phyloP scores from a whole-genome alignment of 1,140 invertebrate genomes.

The Mactra quadrangularis region DNA sequence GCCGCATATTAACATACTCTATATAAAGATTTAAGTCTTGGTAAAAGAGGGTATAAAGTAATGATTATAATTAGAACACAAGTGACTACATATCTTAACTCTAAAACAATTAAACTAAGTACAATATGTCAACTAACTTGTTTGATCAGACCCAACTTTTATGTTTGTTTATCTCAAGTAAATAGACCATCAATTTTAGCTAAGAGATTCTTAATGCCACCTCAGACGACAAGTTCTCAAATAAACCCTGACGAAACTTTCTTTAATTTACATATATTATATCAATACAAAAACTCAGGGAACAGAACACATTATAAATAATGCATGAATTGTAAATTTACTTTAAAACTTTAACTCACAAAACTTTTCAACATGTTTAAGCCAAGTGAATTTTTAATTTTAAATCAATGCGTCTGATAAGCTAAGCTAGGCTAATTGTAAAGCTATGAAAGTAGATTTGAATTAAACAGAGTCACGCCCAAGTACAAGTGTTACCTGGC shows the following conservation, averaged over 20 bases:
- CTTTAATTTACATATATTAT: background rate
- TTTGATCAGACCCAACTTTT: slow-evolving; percentile 20
- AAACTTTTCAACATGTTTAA: too few relatives aligned
- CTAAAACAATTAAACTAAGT: slow-evolving; percentile 37
- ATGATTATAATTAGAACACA: too few relatives aligned
- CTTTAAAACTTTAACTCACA: slow-evolving; percentile 20
- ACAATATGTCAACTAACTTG: slow-evolving; percentile 8
- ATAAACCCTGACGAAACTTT: slow-evolving; percentile 4
- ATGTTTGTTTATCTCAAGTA: slow-evolving; percentile 15
- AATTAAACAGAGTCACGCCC: too few relatives aligned
- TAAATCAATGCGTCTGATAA: too few relatives aligned
- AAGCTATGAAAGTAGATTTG: too few relatives aligned
- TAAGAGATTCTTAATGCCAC: slow-evolving; percentile 2
- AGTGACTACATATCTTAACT: too few relatives aligned
- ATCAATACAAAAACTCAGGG: slow-evolving; percentile 40
- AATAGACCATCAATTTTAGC: slow-evolving; percentile 27
- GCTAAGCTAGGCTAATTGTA: too few relatives aligned
- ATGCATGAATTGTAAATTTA: slow-evolving; percentile 34
- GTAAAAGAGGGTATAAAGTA: too few relatives aligned
- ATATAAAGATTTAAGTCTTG: too few relatives aligned
- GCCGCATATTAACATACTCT: too few relatives aligned
- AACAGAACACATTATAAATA: slow-evolving; percentile 32
- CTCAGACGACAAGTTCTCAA: slow-evolving; percentile 11
- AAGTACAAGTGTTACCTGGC: too few relatives aligned
- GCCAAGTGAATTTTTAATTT: too few relatives aligned